Evolutionary conservation across 2,113 vertebrate genomes (phyloP).

Genomic region (Neopipo cinnamomea): DNA sequence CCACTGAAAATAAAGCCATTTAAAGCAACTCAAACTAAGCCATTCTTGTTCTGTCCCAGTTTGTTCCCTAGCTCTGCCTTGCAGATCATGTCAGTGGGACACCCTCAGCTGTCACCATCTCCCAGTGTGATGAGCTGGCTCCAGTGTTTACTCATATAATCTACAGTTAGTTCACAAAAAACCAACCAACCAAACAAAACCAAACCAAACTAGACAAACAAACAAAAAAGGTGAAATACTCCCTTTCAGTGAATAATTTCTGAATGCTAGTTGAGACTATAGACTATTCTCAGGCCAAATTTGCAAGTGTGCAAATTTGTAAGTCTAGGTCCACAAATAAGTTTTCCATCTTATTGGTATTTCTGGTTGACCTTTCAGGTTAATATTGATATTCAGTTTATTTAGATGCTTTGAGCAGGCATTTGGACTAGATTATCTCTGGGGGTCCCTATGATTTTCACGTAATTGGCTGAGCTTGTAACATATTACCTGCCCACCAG

Average conservation of each 20-base stretch:
- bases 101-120: neutral
- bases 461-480: neutral
- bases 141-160: rapidly evolving
- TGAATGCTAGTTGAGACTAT: neutral
- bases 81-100: neutral
- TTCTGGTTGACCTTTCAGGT: neutral
- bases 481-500: neutral
- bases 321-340: neutral
- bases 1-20: neutral
- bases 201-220: neutral
- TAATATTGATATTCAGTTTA: neutral
- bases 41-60: neutral
- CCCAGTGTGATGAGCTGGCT: neutral
- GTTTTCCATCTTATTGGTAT: neutral
- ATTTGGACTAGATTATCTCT: neutral
- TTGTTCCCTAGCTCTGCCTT: neutral
- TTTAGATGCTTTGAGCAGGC: neutral
- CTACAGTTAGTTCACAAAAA: neutral
- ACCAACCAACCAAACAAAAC: neutral
- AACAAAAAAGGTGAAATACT: neutral
- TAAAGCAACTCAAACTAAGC: neutral
- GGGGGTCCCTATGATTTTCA: neutral
- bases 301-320: neutral
- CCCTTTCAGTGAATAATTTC: neutral
- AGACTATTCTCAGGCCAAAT: neutral